These are phyloP conservation scores for Astyanax mexicanus DNA, from an alignment of 2,797 vertebrate species.

Conservation along the genomic window DNA sequence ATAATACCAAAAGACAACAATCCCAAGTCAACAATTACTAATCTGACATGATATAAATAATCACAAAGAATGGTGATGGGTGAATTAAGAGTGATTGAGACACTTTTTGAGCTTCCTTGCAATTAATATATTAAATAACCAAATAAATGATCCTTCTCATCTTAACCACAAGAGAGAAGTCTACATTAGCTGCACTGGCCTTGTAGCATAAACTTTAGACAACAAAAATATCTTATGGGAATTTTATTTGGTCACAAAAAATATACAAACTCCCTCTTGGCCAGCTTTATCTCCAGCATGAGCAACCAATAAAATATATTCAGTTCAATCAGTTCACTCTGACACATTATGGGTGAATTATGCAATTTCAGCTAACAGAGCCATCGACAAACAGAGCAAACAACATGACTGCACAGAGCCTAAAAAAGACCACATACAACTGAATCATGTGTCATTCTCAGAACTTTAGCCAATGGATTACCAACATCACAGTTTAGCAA, in stretches of 20 bases:
- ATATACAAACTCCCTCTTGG: slow-evolving; percentile 32
- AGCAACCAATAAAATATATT: slow-evolving; percentile 33
- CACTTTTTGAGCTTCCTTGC: no score
- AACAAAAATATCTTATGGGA: no score
- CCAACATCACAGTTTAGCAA: not conserved
- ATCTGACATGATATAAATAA: no score
- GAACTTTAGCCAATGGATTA: not conserved
- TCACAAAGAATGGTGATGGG: no score
- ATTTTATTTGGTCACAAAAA: slow-evolving; percentile 8
- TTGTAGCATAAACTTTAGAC: no score
- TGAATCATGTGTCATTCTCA: not conserved
- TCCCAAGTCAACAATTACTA: no score
- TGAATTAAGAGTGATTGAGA: no score
- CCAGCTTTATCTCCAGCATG: slow-evolving; percentile 41
- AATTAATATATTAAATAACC: no score
- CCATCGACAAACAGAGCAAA: not conserved
- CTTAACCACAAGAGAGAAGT: no score
- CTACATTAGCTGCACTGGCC: no score
- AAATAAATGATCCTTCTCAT: no score
- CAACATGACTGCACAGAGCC: not conserved
- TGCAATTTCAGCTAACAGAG: not conserved
- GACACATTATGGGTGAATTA: not conserved
- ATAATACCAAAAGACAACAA: no score
- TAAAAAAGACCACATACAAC: not conserved
- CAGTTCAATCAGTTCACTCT: slow-evolving; percentile 1